Conservation (phyloP, 1,140 invertebrate species). For the Condylostylus longicornis region DNA sequence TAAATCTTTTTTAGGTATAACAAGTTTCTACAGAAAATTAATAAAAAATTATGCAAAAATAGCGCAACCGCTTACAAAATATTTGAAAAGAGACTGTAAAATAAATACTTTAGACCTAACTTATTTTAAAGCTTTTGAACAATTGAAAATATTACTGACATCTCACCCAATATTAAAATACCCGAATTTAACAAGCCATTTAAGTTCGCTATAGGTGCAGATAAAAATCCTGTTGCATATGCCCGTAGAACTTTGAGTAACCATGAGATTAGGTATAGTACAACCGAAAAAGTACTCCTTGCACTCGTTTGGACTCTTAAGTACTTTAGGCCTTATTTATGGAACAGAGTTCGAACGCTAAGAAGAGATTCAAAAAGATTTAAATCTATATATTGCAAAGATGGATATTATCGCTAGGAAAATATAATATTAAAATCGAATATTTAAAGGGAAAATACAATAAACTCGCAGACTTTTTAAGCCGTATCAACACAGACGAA, state of each 20-base stretch:
- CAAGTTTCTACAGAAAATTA: slow-evolving; percentile 9
- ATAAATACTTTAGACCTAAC: slow-evolving; percentile 11
- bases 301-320: slow-evolving; percentile 36
- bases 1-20: slow-evolving; percentile 16
- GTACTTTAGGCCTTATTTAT: slow-evolving; percentile 35
- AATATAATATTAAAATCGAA: slow-evolving; percentile 3
- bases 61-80: slow-evolving; percentile 12
- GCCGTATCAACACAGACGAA: slow-evolving; percentile 4
- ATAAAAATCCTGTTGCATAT: slow-evolving; percentile 26
- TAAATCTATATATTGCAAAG: background rate
- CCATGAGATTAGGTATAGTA: slow-evolving; percentile 29
- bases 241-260: slow-evolving; percentile 30
- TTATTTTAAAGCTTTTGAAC: slow-evolving; percentile 12
- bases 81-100: slow-evolving; percentile 11
- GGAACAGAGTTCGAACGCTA: slow-evolving; percentile 33
- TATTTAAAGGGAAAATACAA: slow-evolving; percentile 34
- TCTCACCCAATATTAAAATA: slow-evolving; percentile 19
- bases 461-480: slow-evolving; percentile 10
- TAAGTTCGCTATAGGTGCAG: slow-evolving; percentile 8
- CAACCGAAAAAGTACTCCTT: slow-evolving; percentile 35
- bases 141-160: slow-evolving; percentile 19
- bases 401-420: slow-evolving; percentile 1
- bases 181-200: slow-evolving; percentile 17
- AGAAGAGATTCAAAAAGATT: slow-evolving; percentile 33
- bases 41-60: slow-evolving; percentile 18